These are phyloP conservation scores for Orchestia grillus DNA, from an alignment of 1,140 invertebrate species.

Conservation along the genomic window DNA sequence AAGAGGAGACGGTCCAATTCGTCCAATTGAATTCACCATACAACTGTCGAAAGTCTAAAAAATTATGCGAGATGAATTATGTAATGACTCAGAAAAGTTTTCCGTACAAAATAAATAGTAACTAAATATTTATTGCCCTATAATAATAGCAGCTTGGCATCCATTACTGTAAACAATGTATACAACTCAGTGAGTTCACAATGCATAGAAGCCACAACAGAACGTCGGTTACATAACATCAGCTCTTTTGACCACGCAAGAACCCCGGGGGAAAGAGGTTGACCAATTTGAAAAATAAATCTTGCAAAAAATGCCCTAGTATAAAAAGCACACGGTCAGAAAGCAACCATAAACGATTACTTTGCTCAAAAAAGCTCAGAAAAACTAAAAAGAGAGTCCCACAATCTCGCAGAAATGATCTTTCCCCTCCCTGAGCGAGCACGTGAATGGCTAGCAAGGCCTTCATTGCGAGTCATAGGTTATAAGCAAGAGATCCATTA, in stretches of 20 bases:
- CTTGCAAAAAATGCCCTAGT: neutral
- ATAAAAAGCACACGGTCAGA: neutral
- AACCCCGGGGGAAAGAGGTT: too few species aligned
- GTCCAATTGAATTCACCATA: too few species aligned
- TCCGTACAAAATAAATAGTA: too few species aligned
- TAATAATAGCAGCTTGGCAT: neutral
- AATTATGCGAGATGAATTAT: too few species aligned
- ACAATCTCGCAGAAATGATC: neutral
- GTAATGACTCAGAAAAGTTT: too few species aligned
- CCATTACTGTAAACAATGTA: neutral
- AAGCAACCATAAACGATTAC: neutral
- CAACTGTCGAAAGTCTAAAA: too few species aligned
- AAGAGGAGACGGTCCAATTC: too few species aligned
- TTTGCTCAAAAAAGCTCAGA: neutral
- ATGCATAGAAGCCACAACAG: too few species aligned
- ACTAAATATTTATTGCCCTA: too few species aligned
- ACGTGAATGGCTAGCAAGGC: neutral
- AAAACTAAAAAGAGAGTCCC: neutral
- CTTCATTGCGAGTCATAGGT: slow-evolving; percentile 27
- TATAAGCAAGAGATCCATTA: neutral
- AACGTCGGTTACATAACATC: too few species aligned
- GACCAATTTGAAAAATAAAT: neutral
- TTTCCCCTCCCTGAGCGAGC: neutral
- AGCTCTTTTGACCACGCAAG: too few species aligned
- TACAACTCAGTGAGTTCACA: neutral